A percentile compares a stretch with the other conserved stretches of the same genome.
These are phyloP conservation scores for Astropecten irregularis DNA, from an alignment of 53 echinoderm and acorn worm genomes.

Conservation along the genomic window DNA sequence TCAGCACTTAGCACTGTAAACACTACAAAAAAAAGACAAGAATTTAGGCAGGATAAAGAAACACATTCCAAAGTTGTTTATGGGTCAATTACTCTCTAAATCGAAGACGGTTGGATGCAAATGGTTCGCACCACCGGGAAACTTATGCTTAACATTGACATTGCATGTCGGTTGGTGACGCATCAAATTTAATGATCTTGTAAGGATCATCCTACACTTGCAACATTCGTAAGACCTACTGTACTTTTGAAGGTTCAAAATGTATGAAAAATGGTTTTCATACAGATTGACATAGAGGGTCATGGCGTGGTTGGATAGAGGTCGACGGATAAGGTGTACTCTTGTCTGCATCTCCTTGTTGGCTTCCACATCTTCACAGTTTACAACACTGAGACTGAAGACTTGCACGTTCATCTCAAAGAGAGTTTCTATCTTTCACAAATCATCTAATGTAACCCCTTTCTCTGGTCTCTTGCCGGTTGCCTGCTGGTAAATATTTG, in stretches of 20 bases:
- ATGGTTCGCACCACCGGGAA: constrained; percentile 32
- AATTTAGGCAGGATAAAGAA: too few relatives aligned
- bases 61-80: too few relatives aligned
- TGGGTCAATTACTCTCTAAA: too few relatives aligned
- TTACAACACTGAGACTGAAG: neutral
- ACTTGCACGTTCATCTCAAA: constrained; percentile 22
- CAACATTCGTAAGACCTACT: constrained; percentile 24
- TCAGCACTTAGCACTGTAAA: too few relatives aligned
- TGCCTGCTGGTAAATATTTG: neutral
- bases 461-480: neutral
- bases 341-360: neutral
- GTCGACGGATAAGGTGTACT: constrained; percentile 41
- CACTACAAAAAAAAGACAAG: too few relatives aligned
- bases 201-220: constrained; percentile 42
- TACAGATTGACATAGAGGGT: constrained; percentile 57
- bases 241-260: constrained; percentile 51
- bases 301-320: neutral
- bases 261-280: constrained; percentile 61
- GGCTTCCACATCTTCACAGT: neutral
- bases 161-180: constrained; percentile 60
- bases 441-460: constrained; percentile 20
- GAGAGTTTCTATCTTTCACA: constrained; percentile 31
- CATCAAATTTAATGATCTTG: neutral
- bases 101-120: constrained; percentile 49
- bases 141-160: constrained; percentile 29